These are phyloP conservation scores for Cantharis rustica DNA, from an alignment of 2,888 invertebrate species.

Conservation along the genomic window DNA sequence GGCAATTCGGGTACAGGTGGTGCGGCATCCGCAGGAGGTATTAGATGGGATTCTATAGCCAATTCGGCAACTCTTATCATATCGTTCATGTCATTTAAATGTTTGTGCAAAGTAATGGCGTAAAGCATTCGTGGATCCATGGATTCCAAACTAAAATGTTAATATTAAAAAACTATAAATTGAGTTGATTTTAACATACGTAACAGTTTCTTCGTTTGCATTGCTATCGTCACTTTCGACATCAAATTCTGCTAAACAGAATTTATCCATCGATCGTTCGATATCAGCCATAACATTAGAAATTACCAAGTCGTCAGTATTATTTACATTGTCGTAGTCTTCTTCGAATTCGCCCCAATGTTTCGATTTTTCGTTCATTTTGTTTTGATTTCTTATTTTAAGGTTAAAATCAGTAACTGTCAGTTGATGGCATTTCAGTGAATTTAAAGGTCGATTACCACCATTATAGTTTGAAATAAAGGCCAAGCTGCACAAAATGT, in stretches of 20 bases:
- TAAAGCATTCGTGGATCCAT: constrained; percentile 49
- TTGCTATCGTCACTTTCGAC: constrained; percentile 38
- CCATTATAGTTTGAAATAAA: no score
- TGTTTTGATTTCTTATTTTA: background rate
- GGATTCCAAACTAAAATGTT: constrained; percentile 44
- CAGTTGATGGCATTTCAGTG: background rate
- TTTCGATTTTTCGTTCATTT: background rate
- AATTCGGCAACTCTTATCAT: constrained; percentile 48
- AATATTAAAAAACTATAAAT: background rate
- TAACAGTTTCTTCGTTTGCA: constrained; percentile 37
- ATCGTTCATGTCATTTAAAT: constrained; percentile 48
- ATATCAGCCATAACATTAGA: constrained; percentile 50
- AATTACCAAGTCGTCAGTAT: constrained; percentile 15
- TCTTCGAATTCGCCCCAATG: constrained; percentile 23
- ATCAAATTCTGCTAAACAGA: constrained; percentile 47
- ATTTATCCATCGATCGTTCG: constrained; percentile 49
- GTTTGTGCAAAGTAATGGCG: constrained; percentile 51
- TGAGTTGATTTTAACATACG: constrained; percentile 34
- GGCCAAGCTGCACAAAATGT: no score
- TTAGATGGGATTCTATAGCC: constrained; percentile 46
- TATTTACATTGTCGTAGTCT: background rate
- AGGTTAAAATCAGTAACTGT: background rate
- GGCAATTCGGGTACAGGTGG: constrained; percentile 47
- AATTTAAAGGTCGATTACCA: no score
- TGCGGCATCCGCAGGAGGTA: constrained; percentile 47